These are phyloP conservation scores for Dimorphilus gyrociliatus DNA, from an alignment of 2,888 invertebrate species.

Conservation along the genomic window DNA sequence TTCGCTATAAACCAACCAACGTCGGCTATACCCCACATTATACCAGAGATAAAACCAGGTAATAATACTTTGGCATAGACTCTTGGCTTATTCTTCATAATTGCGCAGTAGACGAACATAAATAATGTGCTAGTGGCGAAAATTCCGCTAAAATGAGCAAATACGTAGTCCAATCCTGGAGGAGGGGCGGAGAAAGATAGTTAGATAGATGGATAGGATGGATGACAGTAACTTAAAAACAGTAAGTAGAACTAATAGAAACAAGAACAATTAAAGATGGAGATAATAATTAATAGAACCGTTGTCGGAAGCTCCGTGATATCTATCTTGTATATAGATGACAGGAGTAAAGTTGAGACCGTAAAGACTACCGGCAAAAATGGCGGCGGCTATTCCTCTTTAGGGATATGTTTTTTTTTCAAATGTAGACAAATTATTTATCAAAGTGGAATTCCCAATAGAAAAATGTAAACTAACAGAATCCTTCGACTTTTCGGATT, in stretches of 20 bases:
- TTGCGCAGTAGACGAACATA: slow-evolving; percentile 34
- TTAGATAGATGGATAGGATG: no score
- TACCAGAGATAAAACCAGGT: slow-evolving; percentile 38
- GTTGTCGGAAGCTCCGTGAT: slow-evolving; percentile 19
- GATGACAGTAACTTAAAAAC: no score
- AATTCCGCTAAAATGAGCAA: slow-evolving; percentile 39
- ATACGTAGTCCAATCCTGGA: slow-evolving; percentile 38
- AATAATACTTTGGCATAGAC: slow-evolving; percentile 36
- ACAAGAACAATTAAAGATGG: no score
- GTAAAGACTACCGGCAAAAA: slow-evolving; percentile 38
- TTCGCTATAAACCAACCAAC: slow-evolving; percentile 41
- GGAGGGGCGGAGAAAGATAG: slow-evolving; percentile 7
- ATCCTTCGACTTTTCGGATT: no score
- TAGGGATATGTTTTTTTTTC: no score
- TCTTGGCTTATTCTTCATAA: slow-evolving; percentile 32
- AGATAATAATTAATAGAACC: no score
- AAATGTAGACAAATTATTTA: no score
- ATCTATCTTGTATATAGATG: slow-evolving; percentile 37
- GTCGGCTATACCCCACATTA: slow-evolving; percentile 41
- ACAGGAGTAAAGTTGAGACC: slow-evolving; percentile 40
- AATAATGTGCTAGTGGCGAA: slow-evolving; percentile 33
- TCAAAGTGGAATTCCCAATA: no score
- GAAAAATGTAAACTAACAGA: no score
- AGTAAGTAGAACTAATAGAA: no score
- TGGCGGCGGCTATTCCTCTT: slow-evolving; percentile 35